Conservation (phyloP, 2,113 vertebrate genomes). For the Cynopterus brachyotis region DNA sequence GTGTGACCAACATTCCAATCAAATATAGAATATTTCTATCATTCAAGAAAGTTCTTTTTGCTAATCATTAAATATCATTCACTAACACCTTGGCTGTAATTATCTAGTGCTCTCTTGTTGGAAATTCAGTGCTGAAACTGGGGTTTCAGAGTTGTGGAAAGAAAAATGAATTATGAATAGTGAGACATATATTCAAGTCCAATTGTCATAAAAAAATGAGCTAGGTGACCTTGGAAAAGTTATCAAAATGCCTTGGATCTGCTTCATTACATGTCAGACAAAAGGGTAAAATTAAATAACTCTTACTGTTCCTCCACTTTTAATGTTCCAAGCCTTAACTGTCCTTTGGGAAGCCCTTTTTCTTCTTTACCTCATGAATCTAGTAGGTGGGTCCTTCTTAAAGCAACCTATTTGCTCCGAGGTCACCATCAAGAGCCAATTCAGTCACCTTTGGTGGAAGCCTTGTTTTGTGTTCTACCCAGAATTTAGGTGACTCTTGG, state of each 20-base stretch:
- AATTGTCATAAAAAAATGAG: background rate
- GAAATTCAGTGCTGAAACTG: slow-evolving; percentile 3
- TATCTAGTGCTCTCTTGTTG: background rate
- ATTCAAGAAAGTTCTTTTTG: background rate
- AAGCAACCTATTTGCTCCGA: background rate
- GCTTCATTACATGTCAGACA: background rate
- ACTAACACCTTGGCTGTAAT: background rate
- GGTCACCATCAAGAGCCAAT: background rate
- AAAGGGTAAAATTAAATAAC: background rate
- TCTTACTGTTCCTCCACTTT: background rate
- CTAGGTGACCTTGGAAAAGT: background rate
- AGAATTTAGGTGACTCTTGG: background rate
- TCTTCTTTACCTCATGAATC: background rate
- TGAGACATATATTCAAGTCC: background rate
- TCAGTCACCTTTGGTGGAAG: background rate
- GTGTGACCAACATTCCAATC: background rate
- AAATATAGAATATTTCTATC: background rate
- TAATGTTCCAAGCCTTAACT: background rate
- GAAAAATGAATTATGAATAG: background rate
- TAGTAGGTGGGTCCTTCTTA: background rate
- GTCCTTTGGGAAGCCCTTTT: background rate
- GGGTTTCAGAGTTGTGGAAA: background rate
- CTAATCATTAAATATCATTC: background rate
- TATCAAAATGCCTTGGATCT: background rate
- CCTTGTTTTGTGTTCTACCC: background rate